Percentiles rank a stretch among this genome's conserved stretches.
phyloP scores from a whole-genome alignment of 2,888 invertebrate species.

The Meloe dianella region DNA sequence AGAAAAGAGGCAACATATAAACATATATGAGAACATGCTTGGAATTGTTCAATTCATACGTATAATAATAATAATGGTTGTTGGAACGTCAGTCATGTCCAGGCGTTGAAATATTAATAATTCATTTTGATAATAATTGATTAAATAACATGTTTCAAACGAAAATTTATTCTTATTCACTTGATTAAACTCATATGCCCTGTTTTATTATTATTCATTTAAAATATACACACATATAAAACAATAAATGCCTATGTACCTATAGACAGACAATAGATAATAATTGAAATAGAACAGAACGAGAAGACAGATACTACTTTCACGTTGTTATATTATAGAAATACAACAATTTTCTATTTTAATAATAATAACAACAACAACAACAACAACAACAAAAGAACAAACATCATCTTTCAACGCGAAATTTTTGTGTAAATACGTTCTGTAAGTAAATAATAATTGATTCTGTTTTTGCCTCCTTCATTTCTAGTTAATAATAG shows the following conservation, averaged over 20 bases:
- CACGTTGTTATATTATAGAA: constrained; percentile 16
- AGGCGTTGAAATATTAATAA: constrained; percentile 12
- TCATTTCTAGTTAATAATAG: constrained; percentile 9
- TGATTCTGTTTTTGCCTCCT: constrained; percentile 8
- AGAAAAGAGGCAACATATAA: background rate
- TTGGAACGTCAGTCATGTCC: constrained; percentile 2
- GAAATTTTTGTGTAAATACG: constrained; percentile 2
- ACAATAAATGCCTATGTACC: constrained; percentile 2
- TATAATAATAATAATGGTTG: constrained; percentile 5
- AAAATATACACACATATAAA: background rate
- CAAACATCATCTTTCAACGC: background rate
- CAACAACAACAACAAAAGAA: background rate
- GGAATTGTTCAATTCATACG: constrained; percentile 9
- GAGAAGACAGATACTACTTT: constrained; percentile 18
- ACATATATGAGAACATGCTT: background rate
- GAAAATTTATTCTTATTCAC: constrained; percentile 13
- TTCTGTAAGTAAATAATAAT: background rate
- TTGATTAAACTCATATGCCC: constrained; percentile 9
- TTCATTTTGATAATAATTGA: constrained; percentile 12
- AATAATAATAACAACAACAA: background rate
- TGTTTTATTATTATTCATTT: background rate
- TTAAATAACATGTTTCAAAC: constrained; percentile 12
- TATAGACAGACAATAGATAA: constrained; percentile 1
- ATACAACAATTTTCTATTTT: background rate
- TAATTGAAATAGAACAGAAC: constrained; percentile 17